Base-by-base conservation (phyloP, 1,140 invertebrate genomes). In the Drosophila pallidifrons region DNA sequence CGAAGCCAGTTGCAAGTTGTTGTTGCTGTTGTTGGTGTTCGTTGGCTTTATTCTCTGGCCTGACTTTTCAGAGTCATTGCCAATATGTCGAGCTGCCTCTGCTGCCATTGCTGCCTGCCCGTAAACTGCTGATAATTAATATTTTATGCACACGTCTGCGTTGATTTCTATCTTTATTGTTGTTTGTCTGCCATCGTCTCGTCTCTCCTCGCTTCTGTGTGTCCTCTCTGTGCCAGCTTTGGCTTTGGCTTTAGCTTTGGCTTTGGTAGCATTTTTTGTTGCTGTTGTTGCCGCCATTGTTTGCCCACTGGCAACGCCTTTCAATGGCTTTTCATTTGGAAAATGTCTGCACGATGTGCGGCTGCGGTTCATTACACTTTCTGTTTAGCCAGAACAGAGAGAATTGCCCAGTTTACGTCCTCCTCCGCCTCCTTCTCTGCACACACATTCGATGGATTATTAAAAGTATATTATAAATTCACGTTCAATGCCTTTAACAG, bases 71-170 rank as follows among this genome's bases (percentile, higher is more conserved):
- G 59, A 78, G 66, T 77, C 81, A 86, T 86, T 81, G 81, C 82
- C 79, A 75, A 78, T 86, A 81, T 77, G 81, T 78, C 35, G 81
- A 68, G 68, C 57, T 69, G 41, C 49, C 30, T 15, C n/a, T 60
- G 46, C 46, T 66, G 28, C 71, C 66, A n/a, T 20, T 25, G 45
- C 60, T 16, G 35, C 49, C 10, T 15, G 74, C 74, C 79, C 72
- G 79, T 80, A 67, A 89, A 88, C 85, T 82, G 81, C 86, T 82
- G 86, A 90, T 90, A 90, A 90, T 90, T 90, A 90, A 90, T 90
- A 90, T 90, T 90, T 90, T 90, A 90, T 90, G 86, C 86, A 90
- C 86, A 90, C 86, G 86, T 90, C 86, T 90, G 86, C 86, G 81
- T 90, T 90, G 86, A 90, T 90, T 90, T 90, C 86, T 90, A 90